Evolutionary conservation across 2,113 vertebrate species (phyloP).

Genomic region (Takifugu flavidus): DNA sequence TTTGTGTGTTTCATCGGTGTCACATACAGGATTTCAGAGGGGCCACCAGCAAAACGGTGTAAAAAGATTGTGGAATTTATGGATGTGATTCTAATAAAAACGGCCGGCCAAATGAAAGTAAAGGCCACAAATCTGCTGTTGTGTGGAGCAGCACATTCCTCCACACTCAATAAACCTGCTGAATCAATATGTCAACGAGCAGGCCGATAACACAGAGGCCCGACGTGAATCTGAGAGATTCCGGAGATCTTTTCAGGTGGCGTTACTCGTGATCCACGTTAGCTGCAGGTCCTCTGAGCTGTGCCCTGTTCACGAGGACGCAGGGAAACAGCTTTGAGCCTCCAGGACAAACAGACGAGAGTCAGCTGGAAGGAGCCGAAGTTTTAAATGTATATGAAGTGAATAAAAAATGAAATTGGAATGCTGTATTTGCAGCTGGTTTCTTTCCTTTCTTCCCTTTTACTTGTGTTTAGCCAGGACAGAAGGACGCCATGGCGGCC

Average conservation of each 20-base stretch:
- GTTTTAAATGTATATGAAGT: conserved; percentile 44
- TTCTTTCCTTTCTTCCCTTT: background rate
- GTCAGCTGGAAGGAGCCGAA: conserved; percentile 40
- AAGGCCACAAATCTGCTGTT: conserved; percentile 33
- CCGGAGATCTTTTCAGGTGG: conserved; percentile 64
- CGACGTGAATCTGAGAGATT: conserved; percentile 66
- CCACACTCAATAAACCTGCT: conserved; percentile 71
- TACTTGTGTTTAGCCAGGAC: conserved; percentile 1
- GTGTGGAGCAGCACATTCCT: conserved; percentile 57
- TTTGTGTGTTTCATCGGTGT: conserved; percentile 60
- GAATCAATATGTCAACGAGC: conserved; percentile 70
- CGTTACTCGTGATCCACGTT: conserved; percentile 63
- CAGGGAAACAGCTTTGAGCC: conserved; percentile 47
- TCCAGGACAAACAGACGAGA: background rate
- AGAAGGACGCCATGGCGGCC: conserved; percentile 18
- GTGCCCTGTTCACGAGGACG: conserved; percentile 62
- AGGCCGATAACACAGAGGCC: conserved; percentile 65
- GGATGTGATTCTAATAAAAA: background rate
- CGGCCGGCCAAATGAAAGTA: conserved; percentile 6
- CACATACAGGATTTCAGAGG: conserved; percentile 1
- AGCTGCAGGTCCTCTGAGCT: conserved; percentile 64
- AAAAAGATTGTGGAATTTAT: background rate
- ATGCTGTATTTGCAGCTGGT: background rate
- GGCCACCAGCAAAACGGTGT: background rate
- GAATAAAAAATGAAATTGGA: conserved; percentile 29